phyloP scores from a whole-genome alignment of 2,888 invertebrate genomes.

The Drosophila phalerata region DNA sequence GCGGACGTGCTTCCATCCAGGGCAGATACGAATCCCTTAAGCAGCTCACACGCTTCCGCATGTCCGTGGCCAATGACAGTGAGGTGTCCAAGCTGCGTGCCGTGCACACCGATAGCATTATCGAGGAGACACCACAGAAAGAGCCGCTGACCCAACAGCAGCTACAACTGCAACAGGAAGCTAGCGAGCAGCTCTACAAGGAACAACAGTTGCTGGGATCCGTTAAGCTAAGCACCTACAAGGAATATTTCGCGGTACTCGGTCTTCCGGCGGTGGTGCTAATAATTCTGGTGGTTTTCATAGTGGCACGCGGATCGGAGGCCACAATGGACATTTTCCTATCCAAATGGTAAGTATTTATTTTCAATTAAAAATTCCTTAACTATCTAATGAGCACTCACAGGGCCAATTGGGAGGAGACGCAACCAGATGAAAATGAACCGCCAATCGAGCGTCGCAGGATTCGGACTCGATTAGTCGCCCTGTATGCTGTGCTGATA shows the following conservation, averaged over 20 bases:
- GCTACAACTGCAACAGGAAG: constrained; percentile 87
- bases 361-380: too few relatives aligned
- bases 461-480: constrained; percentile 72
- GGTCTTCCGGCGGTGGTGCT: constrained; percentile 84
- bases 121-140: constrained; percentile 54
- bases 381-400: too few relatives aligned
- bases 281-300: constrained; percentile 85
- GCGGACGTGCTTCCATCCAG: constrained; percentile 82
- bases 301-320: constrained; percentile 88
- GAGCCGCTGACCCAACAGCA: constrained; percentile 86
- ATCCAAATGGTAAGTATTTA: constrained; percentile 88
- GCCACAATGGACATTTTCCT: constrained; percentile 91
- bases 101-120: constrained; percentile 75
- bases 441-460: constrained; percentile 50
- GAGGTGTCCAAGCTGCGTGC: constrained; percentile 70
- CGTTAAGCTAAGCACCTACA: constrained; percentile 87
- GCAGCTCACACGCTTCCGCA: constrained; percentile 86
- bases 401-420: constrained; percentile 85
- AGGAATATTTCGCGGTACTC: constrained; percentile 87
- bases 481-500: constrained; percentile 80
- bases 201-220: constrained; percentile 88
- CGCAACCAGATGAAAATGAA: constrained; percentile 64
- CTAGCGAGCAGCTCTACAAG: constrained; percentile 81
- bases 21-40: constrained; percentile 85
- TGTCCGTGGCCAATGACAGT: constrained; percentile 75